phyloP scores from a whole-genome alignment of 2,888 invertebrate genomes.

The Caenorhabditis wallacei region DNA sequence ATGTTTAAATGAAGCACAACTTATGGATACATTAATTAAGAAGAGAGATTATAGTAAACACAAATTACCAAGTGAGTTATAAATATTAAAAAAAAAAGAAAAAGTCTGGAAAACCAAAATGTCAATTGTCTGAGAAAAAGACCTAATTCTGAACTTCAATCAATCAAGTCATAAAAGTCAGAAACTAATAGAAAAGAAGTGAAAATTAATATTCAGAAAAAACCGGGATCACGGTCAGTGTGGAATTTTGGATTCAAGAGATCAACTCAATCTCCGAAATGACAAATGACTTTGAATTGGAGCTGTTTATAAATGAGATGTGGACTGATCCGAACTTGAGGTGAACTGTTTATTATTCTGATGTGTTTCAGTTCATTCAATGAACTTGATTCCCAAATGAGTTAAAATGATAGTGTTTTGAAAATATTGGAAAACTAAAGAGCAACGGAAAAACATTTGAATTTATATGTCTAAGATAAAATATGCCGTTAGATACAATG shows the following conservation, averaged over 20 bases:
- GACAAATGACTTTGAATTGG: constrained; percentile 78
- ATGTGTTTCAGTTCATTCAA: too few relatives aligned
- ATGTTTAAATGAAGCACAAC: constrained; percentile 67
- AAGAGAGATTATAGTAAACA: constrained; percentile 66
- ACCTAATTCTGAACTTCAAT: too few relatives aligned
- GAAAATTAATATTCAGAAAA: constrained; percentile 60
- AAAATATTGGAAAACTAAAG: too few relatives aligned
- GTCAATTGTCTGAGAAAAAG: not conserved
- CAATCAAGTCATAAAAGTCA: constrained; percentile 18
- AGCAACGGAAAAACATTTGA: too few relatives aligned
- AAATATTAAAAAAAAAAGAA: not conserved
- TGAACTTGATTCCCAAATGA: not conserved
- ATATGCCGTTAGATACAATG: too few relatives aligned
- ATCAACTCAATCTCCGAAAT: constrained; percentile 77
- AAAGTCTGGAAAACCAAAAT: not conserved
- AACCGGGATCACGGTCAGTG: constrained; percentile 69
- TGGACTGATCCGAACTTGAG: constrained; percentile 75
- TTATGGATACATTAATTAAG: constrained; percentile 57
- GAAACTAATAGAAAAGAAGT: not conserved
- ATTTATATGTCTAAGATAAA: too few relatives aligned
- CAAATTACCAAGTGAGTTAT: constrained; percentile 67
- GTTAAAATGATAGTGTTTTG: too few relatives aligned
- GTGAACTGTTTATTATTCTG: constrained; percentile 6
- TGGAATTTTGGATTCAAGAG: constrained; percentile 77
- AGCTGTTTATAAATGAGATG: constrained; percentile 77